A percentile compares a stretch with the other conserved stretches of the same genome.
Conservation (phyloP, 2,888 invertebrate genomes). For the Clivina fossor region DNA sequence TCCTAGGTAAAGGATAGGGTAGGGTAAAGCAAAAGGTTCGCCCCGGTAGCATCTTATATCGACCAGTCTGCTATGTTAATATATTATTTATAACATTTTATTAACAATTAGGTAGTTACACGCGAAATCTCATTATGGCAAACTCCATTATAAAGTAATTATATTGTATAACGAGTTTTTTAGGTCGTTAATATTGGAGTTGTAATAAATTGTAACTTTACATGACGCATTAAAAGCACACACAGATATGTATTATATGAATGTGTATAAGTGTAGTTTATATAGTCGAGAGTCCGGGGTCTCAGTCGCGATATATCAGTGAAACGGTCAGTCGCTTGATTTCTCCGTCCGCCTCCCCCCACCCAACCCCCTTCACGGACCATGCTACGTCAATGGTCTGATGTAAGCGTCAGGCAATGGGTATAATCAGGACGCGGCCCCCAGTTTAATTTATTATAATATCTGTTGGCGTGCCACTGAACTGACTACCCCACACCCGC, state of each 20-base stretch:
- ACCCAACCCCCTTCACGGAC: too few relatives aligned
- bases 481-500: not conserved
- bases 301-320: slow-evolving; percentile 40
- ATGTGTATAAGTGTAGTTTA: slow-evolving; percentile 35
- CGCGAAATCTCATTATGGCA: slow-evolving; percentile 43
- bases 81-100: slow-evolving; percentile 40
- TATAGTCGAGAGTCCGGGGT: too few relatives aligned
- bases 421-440: slow-evolving; percentile 41
- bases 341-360: too few relatives aligned
- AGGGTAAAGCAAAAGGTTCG: too few relatives aligned
- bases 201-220: slow-evolving; percentile 49
- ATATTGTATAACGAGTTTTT: slow-evolving; percentile 43
- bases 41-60: slow-evolving; percentile 32
- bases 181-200: slow-evolving; percentile 42
- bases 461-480: slow-evolving; percentile 43
- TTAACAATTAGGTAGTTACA: slow-evolving; percentile 41
- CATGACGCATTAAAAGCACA: slow-evolving; percentile 50
- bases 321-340: too few relatives aligned
- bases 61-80: slow-evolving; percentile 34
- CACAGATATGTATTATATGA: too few relatives aligned
- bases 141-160: slow-evolving; percentile 44
- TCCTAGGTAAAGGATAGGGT: too few relatives aligned
- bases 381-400: slow-evolving; percentile 46
- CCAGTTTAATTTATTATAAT: slow-evolving; percentile 43
- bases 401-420: slow-evolving; percentile 7